Conservation (phyloP, 2,888 invertebrate genomes). For the Tenthredo distinguenda region DNA sequence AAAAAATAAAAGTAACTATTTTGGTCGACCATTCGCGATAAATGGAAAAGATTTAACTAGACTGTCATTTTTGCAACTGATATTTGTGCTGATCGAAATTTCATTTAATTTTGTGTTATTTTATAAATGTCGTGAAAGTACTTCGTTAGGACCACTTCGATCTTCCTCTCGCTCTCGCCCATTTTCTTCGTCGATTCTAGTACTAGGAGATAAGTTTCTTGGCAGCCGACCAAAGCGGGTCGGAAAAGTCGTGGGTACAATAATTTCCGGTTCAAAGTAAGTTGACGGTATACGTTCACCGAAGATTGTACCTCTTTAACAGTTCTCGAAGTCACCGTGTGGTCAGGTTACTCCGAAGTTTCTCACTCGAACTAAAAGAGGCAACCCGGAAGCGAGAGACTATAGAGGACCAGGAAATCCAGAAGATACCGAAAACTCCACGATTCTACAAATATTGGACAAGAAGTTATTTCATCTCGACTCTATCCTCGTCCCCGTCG, state of each 20-base stretch:
- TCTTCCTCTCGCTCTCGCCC: not conserved
- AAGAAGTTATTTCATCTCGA: not conserved
- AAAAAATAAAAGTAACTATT: not conserved
- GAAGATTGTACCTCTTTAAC: not conserved
- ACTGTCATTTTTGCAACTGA: not conserved
- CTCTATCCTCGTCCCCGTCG: not conserved
- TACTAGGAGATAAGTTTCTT: constrained; percentile 16
- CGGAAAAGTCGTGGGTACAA: constrained; percentile 28
- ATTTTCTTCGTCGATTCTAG: not conserved
- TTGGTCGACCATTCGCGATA: not conserved
- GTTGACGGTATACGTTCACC: constrained; percentile 7
- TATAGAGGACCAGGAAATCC: not conserved
- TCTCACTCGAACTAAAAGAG: not conserved
- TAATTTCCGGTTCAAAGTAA: constrained; percentile 36
- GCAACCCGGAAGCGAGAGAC: not conserved
- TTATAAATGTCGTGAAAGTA: not conserved
- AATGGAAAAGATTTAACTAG: not conserved
- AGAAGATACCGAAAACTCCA: not conserved
- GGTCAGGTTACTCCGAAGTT: not conserved
- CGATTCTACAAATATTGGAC: not conserved
- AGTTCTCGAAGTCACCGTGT: not conserved
- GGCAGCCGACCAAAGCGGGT: not conserved
- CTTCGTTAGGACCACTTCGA: not conserved
- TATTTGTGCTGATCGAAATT: not conserved
- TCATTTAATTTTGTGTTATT: not conserved